Evolutionary conservation across 2,888 invertebrate genomes (phyloP).

Genomic region (Ernsta delagoae): DNA sequence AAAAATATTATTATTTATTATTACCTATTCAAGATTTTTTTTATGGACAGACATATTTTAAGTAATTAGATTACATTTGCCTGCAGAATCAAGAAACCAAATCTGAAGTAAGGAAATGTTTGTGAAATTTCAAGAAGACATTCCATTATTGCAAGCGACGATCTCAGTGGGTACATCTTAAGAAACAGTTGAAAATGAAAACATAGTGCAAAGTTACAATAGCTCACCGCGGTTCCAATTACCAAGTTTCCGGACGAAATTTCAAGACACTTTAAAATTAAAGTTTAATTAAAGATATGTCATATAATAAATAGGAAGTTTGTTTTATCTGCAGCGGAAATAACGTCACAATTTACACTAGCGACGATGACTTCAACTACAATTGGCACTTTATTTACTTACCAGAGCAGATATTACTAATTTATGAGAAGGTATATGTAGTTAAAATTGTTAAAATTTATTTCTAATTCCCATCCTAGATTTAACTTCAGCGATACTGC

Average conservation of each 20-base stretch:
- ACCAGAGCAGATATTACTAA: no score
- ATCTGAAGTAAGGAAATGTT: neutral
- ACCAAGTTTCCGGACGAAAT: slow-evolving; percentile 15
- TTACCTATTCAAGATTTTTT: no score
- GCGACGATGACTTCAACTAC: neutral
- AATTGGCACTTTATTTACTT: slow-evolving; percentile 1
- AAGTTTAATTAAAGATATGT: slow-evolving; percentile 35
- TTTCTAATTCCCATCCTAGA: no score
- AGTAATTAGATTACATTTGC: neutral
- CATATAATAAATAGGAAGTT: slow-evolving; percentile 30
- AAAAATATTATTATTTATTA: no score
- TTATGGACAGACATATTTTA: no score
- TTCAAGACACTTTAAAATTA: slow-evolving; percentile 18
- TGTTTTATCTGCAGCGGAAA: slow-evolving; percentile 1
- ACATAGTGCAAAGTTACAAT: slow-evolving; percentile 31
- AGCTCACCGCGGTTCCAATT: slow-evolving; percentile 21
- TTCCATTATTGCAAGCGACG: slow-evolving; percentile 18
- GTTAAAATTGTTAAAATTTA: no score
- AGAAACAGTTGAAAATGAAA: slow-evolving; percentile 29
- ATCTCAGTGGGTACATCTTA: slow-evolving; percentile 11
- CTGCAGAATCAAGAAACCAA: neutral
- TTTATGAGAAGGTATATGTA: no score
- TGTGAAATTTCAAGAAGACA: slow-evolving; percentile 14
- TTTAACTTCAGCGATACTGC: no score
- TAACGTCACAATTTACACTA: neutral